These are phyloP conservation scores for Eurytoma californica DNA, from an alignment of 2,888 invertebrate species.

Conservation along the genomic window DNA sequence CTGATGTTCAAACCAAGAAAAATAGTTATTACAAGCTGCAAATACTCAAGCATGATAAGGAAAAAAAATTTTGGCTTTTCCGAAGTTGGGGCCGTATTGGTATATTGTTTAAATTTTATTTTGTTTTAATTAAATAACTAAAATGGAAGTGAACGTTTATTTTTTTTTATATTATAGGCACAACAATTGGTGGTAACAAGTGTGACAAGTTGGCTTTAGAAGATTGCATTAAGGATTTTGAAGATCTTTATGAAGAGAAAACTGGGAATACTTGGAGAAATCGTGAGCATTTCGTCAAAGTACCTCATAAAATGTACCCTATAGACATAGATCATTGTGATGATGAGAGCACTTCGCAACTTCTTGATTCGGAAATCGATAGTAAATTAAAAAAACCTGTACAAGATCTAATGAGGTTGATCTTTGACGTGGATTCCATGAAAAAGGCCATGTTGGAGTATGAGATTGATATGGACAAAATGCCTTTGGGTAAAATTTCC, in stretches of 20 bases:
- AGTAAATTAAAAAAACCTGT: conserved; percentile 86
- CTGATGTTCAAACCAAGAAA: conserved; percentile 89
- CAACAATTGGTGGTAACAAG: conserved; percentile 89
- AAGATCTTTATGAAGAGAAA: conserved; percentile 83
- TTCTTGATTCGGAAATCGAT: conserved; percentile 76
- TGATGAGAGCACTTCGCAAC: conserved; percentile 73
- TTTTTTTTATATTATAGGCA: conserved; percentile 78
- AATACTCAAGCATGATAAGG: conserved; percentile 85
- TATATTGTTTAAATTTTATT: conserved; percentile 8
- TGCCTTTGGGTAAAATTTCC: conserved; percentile 98
- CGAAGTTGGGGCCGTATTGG: conserved; percentile 95
- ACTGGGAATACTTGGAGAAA: conserved; percentile 88
- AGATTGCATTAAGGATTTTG: conserved; percentile 81
- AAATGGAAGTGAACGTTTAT: not conserved
- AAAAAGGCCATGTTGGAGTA: conserved; percentile 94
- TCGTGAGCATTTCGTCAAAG: conserved; percentile 81
- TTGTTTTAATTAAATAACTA: not conserved
- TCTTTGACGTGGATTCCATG: conserved; percentile 95
- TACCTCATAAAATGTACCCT: conserved; percentile 87
- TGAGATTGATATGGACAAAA: conserved; percentile 97
- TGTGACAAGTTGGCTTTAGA: conserved; percentile 77
- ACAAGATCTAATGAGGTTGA: conserved; percentile 87
- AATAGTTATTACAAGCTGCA: conserved; percentile 98
- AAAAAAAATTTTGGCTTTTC: conserved; percentile 85
- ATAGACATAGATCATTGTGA: conserved; percentile 93